Base-by-base conservation (phyloP, 2,113 vertebrate genomes). In the Petrocephalus microphthalmus region DNA sequence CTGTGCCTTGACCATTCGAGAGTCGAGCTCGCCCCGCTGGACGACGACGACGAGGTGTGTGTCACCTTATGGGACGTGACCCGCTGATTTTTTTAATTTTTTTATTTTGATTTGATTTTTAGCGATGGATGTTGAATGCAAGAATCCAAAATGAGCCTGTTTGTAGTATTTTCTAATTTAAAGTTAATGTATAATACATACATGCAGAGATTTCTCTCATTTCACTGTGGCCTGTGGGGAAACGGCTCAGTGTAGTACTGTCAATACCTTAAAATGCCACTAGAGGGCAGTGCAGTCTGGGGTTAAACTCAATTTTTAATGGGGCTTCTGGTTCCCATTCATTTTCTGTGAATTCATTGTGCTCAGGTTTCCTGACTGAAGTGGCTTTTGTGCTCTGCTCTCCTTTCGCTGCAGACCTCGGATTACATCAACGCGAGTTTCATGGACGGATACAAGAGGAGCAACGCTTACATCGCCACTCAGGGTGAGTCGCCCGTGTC, bases 341-440 rank as follows among this genome's bases (percentile, higher is more conserved):
- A n/a, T n/a, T 49, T 83, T 83, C 81, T 86, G 54, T n/a, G 85
- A 60, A 64, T 45, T 37, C 29, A 54, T 33, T 86, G 85, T 37
- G 37, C 56, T 60, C 37, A 20, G 19, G 85, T 86, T 57, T n/a
- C 7, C 19, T 10, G 29, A 86, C 8, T 52, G 15, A 81, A 53
- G 15, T 20, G n/a, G 19, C 45, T 49, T 22, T 53, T 54, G 33
- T 57, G 5, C 85, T 64, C 56, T 20, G 56, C 37, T 57, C n/a
- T 60, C 89, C n/a, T 89, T n/a, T n/a, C 90, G 25, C 1, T 92
- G 67, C 91, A 96, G 95, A 96, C 95, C n/a, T 94, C 95, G 20
- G 95, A 96, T 93, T 96, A 96, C 91, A 96, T 96, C 53, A 96
- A 96, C 88, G 95, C 94, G 78, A 96, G 95, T 92, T 95, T 96